Evolutionary conservation across 2,113 vertebrate species (phyloP).

Genomic region (Haemorhous mexicanus): DNA sequence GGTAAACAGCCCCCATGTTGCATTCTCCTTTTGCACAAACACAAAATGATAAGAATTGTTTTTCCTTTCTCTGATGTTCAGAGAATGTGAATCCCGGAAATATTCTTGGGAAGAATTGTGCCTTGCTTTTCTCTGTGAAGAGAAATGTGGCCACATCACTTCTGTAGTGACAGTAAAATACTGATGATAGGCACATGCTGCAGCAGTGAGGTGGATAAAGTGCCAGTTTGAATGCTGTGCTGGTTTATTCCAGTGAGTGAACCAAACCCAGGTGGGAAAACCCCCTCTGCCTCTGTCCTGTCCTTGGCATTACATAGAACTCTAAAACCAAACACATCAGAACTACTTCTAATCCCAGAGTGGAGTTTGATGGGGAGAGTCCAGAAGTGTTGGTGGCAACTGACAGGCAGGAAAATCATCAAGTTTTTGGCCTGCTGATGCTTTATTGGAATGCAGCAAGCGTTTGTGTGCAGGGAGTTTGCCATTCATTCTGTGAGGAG

Average conservation of each 20-base stretch:
- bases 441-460: neutral
- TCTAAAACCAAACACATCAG: too few species aligned
- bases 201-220: neutral
- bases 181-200: neutral
- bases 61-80: too few species aligned
- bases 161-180: neutral
- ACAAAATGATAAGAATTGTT: too few species aligned
- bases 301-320: neutral
- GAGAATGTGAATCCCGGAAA: too few species aligned
- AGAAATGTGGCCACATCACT: too few species aligned
- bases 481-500: neutral
- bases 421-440: neutral
- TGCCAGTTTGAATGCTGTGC: neutral
- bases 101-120: too few species aligned
- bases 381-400: neutral
- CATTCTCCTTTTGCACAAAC: too few species aligned
- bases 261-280: neutral
- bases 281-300: neutral
- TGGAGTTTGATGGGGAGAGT: fast-evolving
- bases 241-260: neutral
- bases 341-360: neutral
- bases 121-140: too few species aligned
- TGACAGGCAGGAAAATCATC: neutral
- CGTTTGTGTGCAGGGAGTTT: neutral
- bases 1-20: too few species aligned